Evolutionary conservation across 2,797 vertebrate species (phyloP).

Genomic region (Lagocephalus sceleratus): DNA sequence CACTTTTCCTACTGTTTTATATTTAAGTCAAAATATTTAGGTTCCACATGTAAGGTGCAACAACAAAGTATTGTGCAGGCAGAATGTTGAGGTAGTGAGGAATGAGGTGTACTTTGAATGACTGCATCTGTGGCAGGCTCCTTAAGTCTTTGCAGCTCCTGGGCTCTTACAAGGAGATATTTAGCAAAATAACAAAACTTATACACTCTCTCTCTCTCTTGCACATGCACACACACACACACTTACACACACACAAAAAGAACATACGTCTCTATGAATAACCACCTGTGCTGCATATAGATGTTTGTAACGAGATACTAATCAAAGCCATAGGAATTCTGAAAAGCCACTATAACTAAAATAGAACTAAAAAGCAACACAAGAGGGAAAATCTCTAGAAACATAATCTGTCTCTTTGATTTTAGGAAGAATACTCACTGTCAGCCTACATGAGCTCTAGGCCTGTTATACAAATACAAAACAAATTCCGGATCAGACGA

Average conservation of each 20-base stretch:
- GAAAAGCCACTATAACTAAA: no score
- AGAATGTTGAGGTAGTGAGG: no score
- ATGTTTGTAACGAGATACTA: no score
- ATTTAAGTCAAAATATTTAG: slow-evolving; percentile 16
- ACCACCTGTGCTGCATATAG: background rate
- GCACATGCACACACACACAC: background rate
- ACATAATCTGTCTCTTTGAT: no score
- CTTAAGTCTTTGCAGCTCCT: slow-evolving; percentile 11
- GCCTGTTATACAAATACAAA: no score
- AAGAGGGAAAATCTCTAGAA: no score
- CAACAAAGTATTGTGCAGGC: slow-evolving; percentile 14
- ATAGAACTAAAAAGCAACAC: no score
- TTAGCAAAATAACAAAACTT: background rate
- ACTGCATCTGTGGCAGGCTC: slow-evolving; percentile 22
- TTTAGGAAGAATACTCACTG: no score
- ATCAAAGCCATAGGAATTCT: no score
- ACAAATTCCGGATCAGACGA: no score
- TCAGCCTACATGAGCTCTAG: no score
- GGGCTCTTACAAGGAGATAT: no score
- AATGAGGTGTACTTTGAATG: slow-evolving; percentile 17
- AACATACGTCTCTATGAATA: background rate
- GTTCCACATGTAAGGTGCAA: background rate
- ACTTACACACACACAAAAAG: background rate
- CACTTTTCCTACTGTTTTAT: slow-evolving; percentile 10
- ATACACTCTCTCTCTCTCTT: background rate